phyloP scores from a whole-genome alignment of 2,113 vertebrate genomes.

The Hippocampus mohnikei region DNA sequence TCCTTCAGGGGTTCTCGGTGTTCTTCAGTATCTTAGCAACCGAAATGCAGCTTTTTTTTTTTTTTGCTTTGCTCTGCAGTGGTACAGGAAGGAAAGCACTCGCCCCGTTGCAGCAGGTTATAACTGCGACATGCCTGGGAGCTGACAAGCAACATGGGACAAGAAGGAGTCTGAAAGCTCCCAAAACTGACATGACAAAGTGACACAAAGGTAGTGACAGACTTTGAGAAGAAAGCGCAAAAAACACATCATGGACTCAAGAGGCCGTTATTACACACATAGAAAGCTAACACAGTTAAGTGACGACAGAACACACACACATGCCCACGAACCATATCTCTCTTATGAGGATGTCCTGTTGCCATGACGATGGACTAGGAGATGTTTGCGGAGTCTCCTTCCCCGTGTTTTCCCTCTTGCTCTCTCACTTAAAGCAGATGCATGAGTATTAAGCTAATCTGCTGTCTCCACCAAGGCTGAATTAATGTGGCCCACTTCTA shows the following conservation, averaged over 20 bases:
- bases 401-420: constrained; percentile 47
- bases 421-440: constrained; percentile 43
- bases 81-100: constrained; percentile 16
- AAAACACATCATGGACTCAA: constrained; percentile 16
- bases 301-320: constrained; percentile 11
- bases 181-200: not conserved
- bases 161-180: not conserved
- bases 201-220: constrained; percentile 7
- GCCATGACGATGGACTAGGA: constrained; percentile 60
- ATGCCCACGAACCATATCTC: constrained; percentile 17
- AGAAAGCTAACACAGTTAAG: constrained; percentile 14
- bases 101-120: not conserved
- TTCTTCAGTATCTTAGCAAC: constrained; percentile 65
- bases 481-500: constrained; percentile 50
- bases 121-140: constrained; percentile 8
- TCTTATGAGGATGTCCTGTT: constrained; percentile 60
- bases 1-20: constrained; percentile 41
- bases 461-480: constrained; percentile 40
- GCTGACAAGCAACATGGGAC: not conserved
- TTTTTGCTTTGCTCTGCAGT: constrained; percentile 37
- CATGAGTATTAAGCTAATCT: constrained; percentile 46
- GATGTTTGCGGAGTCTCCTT: constrained; percentile 55
- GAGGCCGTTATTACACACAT: constrained; percentile 7
- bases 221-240: not conserved
- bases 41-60: constrained; percentile 23